Evolutionary conservation across 1,140 invertebrate genomes (phyloP).

Genomic region (Diabrotica virgifera): DNA sequence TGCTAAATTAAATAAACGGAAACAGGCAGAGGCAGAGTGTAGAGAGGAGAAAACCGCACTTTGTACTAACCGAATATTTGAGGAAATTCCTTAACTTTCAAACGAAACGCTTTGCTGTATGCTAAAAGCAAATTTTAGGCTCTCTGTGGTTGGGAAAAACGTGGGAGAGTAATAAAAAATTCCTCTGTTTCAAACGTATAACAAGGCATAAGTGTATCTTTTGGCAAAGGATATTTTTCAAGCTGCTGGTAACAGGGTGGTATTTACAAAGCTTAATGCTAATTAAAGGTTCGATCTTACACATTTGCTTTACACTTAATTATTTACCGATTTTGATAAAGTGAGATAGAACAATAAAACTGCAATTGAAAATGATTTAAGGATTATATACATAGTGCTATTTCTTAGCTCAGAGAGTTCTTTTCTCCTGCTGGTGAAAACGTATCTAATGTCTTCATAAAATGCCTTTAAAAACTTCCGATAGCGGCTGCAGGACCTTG

Average conservation of each 20-base stretch:
- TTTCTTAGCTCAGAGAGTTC: too few relatives aligned
- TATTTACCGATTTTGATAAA: too few relatives aligned
- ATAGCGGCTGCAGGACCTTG: too few relatives aligned
- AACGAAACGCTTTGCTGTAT: background rate
- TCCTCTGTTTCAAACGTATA: background rate
- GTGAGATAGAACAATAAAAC: too few relatives aligned
- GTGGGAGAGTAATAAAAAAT: background rate
- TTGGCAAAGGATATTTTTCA: background rate
- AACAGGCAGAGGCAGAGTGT: background rate
- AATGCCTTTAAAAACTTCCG: too few relatives aligned
- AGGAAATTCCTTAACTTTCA: background rate
- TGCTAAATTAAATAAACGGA: conserved; percentile 1
- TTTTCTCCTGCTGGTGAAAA: too few relatives aligned
- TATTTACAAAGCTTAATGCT: too few relatives aligned
- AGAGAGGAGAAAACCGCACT: background rate
- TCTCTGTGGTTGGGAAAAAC: background rate
- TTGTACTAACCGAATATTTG: conserved; percentile 1
- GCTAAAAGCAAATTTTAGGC: background rate
- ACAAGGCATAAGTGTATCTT: background rate
- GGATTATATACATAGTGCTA: too few relatives aligned
- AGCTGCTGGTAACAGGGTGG: background rate
- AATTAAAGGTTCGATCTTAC: too few relatives aligned
- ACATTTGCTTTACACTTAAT: too few relatives aligned
- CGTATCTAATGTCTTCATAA: too few relatives aligned
- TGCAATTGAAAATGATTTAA: too few relatives aligned